These are phyloP conservation scores for Pomatorhinus ruficollis DNA, from an alignment of 2,113 vertebrate species.

Conservation along the genomic window DNA sequence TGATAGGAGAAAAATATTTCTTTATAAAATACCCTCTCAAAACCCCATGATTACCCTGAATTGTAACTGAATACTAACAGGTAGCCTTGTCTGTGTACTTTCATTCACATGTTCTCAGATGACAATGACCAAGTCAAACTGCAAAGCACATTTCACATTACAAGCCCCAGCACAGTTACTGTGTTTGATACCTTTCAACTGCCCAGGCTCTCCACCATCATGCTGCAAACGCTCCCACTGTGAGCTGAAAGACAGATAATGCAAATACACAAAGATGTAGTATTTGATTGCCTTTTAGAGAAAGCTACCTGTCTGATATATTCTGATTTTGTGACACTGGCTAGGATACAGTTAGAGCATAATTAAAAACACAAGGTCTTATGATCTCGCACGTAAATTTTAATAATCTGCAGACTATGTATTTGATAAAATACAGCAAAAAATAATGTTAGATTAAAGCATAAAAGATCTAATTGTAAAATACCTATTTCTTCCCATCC, in stretches of 20 bases:
- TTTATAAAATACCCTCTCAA: background rate
- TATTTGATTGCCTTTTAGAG: background rate
- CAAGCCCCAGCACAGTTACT: background rate
- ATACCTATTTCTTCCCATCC: background rate
- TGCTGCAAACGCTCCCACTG: slow-evolving; percentile 91
- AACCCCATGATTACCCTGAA: background rate
- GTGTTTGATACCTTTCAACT: slow-evolving; percentile 84
- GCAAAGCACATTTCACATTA: background rate
- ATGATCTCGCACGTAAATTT: background rate
- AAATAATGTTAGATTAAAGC: background rate
- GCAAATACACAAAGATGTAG: background rate
- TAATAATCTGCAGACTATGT: background rate
- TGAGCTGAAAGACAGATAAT: slow-evolving; percentile 73
- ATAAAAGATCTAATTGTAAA: background rate
- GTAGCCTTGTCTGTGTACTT: background rate
- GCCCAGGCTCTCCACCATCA: slow-evolving; percentile 79
- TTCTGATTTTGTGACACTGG: background rate
- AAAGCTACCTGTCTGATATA: background rate
- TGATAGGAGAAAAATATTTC: background rate
- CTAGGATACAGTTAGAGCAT: background rate
- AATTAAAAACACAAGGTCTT: background rate
- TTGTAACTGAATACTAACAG: background rate
- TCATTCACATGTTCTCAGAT: background rate
- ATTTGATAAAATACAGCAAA: background rate
- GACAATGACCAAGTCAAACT: background rate